Evolutionary conservation across 1,140 invertebrate genomes (phyloP).

Genomic region (Heliconius eleuchia): DNA sequence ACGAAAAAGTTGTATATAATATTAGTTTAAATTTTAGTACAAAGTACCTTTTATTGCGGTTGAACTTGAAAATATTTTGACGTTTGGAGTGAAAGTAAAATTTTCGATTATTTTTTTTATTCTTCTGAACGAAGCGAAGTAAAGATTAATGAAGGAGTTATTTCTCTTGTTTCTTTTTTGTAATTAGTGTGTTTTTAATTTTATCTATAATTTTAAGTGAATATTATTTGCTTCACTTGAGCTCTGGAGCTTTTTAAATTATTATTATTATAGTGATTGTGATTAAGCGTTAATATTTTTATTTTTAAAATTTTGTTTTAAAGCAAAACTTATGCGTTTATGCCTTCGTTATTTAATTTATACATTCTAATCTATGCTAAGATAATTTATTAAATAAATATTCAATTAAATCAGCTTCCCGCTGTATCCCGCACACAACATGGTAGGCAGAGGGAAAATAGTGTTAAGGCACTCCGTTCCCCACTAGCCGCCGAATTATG

Average conservation of each 20-base stretch:
- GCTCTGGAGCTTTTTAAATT: neutral
- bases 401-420: too few species aligned
- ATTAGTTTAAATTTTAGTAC: slow-evolving; percentile 13
- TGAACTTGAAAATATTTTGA: slow-evolving; percentile 20
- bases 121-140: neutral
- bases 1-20: slow-evolving; percentile 15
- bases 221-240: too few species aligned
- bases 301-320: too few species aligned
- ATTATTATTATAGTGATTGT: neutral
- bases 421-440: too few species aligned
- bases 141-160: neutral
- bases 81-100: neutral
- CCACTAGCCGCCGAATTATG: too few species aligned
- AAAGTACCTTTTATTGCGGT: slow-evolving; percentile 2
- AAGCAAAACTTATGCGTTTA: too few species aligned
- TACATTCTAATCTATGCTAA: too few species aligned
- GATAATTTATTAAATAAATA: too few species aligned
- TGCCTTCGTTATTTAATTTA: too few species aligned
- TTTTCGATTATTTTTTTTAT: neutral
- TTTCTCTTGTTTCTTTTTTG: neutral
- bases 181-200: neutral
- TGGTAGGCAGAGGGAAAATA: too few species aligned
- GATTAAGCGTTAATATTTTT: neutral
- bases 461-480: too few species aligned
- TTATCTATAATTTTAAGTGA: neutral